Base-by-base conservation (phyloP, 2,113 vertebrate species). In the Peucedramus taeniatus region DNA sequence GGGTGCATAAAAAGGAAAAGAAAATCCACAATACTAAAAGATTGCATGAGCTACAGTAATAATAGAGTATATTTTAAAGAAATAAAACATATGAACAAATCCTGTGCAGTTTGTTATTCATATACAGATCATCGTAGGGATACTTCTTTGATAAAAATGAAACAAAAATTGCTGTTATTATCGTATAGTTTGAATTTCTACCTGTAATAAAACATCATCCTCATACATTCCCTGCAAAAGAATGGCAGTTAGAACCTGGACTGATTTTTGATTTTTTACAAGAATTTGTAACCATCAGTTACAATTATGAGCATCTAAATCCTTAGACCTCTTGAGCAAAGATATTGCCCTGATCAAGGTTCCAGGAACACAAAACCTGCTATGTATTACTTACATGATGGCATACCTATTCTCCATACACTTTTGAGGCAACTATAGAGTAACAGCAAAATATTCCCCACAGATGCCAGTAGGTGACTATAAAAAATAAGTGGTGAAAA, bases 401-500 rank as follows among this genome's bases (percentile, higher is more conserved):
- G 14, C 3, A 14, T 27, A 44, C 14, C 5, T 84, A 8, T 69
- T 65, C 17, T 60, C 15, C 40, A 10, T 30, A 30, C 1, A 56
- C 53, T 50, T 51, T 35, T 59, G 28, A 61, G 39, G 15, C 11
- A 75, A 16, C 13, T 59, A 11, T 42, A 37, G 42, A 63, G 27
- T 31, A 75, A 50, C 44, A 79, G 27, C 6, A 76, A 86, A 63
- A 35, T 8, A 7, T 18, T 79, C 39, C 31, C 14, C 42, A 31
- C 7, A 35, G 35, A 44, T 8, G 15, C 2, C 0, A 0, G n/a
- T 0, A 68, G 35, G 20, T 5, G 31, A 13, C 15, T 59, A 20
- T 17, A 17, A 85, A 77, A 93, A 63, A 57, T 35, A 78, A 75
- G 37, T 21, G 7, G 20, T 63, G 39, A 42, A 28, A 31, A 76